These are phyloP conservation scores for Leucophora obtusa DNA, from an alignment of 2,888 invertebrate species.

Conservation along the genomic window DNA sequence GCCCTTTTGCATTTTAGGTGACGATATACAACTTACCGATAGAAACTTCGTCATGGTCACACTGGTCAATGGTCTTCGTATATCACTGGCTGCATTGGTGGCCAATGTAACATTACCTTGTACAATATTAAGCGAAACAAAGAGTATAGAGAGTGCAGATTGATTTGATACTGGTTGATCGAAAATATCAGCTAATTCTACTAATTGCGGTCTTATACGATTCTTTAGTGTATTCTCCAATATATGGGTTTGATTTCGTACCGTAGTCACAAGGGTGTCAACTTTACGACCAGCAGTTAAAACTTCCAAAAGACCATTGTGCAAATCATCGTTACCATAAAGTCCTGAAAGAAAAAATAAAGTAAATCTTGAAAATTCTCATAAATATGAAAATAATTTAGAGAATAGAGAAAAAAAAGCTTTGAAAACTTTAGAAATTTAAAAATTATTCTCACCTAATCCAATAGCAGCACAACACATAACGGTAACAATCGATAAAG, in stretches of 20 bases:
- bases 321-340: slow-evolving; percentile 96
- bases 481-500: slow-evolving; percentile 88
- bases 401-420: neutral
- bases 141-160: slow-evolving; percentile 85
- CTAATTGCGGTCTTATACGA: slow-evolving; percentile 85
- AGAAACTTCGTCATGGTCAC: slow-evolving; percentile 84
- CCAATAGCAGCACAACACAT: slow-evolving; percentile 94
- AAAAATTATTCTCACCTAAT: slow-evolving; percentile 80
- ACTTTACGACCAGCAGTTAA: slow-evolving; percentile 89
- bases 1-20: too few relatives aligned
- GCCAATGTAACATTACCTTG: slow-evolving; percentile 87
- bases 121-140: slow-evolving; percentile 85
- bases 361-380: neutral
- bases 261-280: slow-evolving; percentile 87
- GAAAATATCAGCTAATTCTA: slow-evolving; percentile 86
- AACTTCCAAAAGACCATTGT: slow-evolving; percentile 92
- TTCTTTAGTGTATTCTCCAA: slow-evolving; percentile 86
- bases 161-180: slow-evolving; percentile 88
- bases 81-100: slow-evolving; percentile 87
- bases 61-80: slow-evolving; percentile 85
- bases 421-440: neutral
- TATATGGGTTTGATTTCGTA: slow-evolving; percentile 89
- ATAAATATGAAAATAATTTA: too few relatives aligned
- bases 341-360: slow-evolving; percentile 79
- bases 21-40: slow-evolving; percentile 75